Percentiles rank a stretch among this genome's conserved stretches.
Evolutionary conservation across 2,113 vertebrate species (phyloP).

Genomic region (human): GRCh38 chr5:3610001-3610500

Average conservation of each 20-base stretch:
- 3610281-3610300: too few relatives aligned
- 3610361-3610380: neutral
- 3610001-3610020: neutral
- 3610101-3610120: too few relatives aligned
- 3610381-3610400: accelerated
- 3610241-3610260: accelerated
- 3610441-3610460: accelerated
- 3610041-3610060: neutral
- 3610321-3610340: accelerated
- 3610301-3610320: neutral
- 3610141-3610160: accelerated
- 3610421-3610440: accelerated
- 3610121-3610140: accelerated
- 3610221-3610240: neutral
- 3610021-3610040: neutral
- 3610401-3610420: accelerated
- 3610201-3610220: accelerated
- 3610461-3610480: neutral
- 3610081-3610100: neutral
- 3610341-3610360: neutral
- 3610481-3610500: accelerated
- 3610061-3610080: neutral
- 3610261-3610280: accelerated
- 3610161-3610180: neutral
- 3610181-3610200: too few relatives aligned